A percentile compares a stretch with the other conserved stretches of the same genome.
Evolutionary conservation across 2,797 vertebrate genomes (phyloP).

Genomic region (Chrysocyon brachyurus): DNA sequence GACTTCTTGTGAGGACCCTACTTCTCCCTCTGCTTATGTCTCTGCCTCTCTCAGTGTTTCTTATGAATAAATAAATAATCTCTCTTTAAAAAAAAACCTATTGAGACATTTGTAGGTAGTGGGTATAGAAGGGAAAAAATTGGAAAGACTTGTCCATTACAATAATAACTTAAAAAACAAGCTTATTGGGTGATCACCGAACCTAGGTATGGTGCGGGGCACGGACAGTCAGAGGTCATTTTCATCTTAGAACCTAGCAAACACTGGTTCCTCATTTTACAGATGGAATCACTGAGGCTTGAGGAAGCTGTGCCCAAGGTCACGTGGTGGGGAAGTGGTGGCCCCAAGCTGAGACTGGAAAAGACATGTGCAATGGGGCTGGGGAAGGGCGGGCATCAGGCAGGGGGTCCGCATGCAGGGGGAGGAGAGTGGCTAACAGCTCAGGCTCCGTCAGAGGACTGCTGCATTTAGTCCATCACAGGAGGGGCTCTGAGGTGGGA

Average conservation of each 20-base stretch:
- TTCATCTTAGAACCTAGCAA: not conserved
- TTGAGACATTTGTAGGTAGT: fast-evolving
- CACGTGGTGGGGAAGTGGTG: not conserved
- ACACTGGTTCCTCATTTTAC: not conserved
- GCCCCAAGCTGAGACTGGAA: not conserved
- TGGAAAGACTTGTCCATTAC: not conserved
- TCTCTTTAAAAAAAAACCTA: not conserved
- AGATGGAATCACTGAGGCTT: not conserved
- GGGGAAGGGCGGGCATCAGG: not conserved
- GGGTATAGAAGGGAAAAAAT: not conserved
- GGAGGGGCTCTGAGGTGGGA: not conserved
- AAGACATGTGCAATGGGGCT: not conserved
- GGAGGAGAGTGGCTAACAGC: no score
- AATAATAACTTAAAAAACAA: not conserved
- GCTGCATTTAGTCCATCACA: not conserved
- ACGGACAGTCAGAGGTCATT: not conserved
- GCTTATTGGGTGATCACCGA: not conserved
- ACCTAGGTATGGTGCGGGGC: not conserved
- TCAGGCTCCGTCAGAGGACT: not conserved
- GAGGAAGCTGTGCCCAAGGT: not conserved
- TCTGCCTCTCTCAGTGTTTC: no score
- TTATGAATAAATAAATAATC: no score
- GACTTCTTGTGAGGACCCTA: no score
- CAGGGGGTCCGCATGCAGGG: no score
- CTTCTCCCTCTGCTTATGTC: no score